Conservation (phyloP, 2,888 invertebrate genomes). For the Parthenolecanium corni region DNA sequence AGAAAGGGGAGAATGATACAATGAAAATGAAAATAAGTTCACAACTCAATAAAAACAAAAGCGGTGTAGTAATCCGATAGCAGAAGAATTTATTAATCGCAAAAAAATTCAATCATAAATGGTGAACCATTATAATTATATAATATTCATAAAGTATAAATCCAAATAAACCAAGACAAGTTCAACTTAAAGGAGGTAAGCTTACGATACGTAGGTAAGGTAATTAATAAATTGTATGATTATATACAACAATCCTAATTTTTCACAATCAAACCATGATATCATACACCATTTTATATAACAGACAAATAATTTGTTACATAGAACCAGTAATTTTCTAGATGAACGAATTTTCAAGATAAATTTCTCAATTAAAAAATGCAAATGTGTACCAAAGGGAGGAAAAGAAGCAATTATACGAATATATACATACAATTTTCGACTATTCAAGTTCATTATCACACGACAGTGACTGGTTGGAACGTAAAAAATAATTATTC, state of each 20-base stretch:
- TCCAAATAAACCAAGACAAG: slow-evolving; percentile 22
- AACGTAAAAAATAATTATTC: neutral
- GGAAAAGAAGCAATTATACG: neutral
- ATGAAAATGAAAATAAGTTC: neutral
- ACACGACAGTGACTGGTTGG: neutral
- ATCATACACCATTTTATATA: no score
- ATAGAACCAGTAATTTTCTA: slow-evolving; percentile 7
- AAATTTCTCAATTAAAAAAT: neutral
- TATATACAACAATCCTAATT: no score
- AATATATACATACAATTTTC: neutral
- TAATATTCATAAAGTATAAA: slow-evolving; percentile 21
- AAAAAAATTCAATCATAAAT: neutral
- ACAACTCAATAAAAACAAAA: neutral
- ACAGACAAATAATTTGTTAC: neutral
- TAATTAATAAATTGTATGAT: no score
- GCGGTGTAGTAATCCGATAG: slow-evolving; percentile 19
- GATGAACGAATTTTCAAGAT: neutral
- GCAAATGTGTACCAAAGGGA: neutral
- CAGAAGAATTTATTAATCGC: neutral
- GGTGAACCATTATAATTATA: neutral
- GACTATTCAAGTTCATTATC: neutral
- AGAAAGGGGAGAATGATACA: neutral
- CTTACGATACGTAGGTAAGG: no score
- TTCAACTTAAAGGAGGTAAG: neutral
- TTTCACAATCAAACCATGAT: no score